Percentiles rank a stretch among this genome's conserved stretches.
These are phyloP conservation scores for Callionymus lyra DNA, from an alignment of 2,113 vertebrate genomes.

Conservation along the genomic window DNA sequence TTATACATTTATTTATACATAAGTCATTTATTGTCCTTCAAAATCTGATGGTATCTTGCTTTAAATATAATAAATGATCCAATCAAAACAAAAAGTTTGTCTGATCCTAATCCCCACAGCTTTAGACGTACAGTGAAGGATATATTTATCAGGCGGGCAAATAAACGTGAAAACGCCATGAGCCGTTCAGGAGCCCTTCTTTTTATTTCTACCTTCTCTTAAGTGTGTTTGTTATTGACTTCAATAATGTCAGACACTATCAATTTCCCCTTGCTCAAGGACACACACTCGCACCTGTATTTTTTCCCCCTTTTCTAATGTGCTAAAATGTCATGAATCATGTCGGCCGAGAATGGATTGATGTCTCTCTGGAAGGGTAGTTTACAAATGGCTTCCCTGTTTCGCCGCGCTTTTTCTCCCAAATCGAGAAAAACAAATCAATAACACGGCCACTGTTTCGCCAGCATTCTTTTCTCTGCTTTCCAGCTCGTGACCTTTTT, in stretches of 20 bases:
- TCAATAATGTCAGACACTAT: slow-evolving; percentile 54
- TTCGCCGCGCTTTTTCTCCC: slow-evolving; percentile 17
- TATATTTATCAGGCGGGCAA: no score
- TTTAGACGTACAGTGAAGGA: no score
- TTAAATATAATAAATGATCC: no score
- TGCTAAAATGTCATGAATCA: slow-evolving; percentile 55
- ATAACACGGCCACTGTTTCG: slow-evolving; percentile 38
- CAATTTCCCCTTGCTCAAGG: slow-evolving; percentile 50
- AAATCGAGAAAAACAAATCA: slow-evolving; percentile 54
- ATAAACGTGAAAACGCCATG: slow-evolving; percentile 1
- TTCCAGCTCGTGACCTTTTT: slow-evolving; percentile 52
- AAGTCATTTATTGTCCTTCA: no score
- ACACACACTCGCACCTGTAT: slow-evolving; percentile 24
- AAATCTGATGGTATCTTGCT: no score
- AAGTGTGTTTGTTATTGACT: slow-evolving; percentile 44
- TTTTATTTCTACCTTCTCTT: slow-evolving; percentile 20
- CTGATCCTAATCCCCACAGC: no score
- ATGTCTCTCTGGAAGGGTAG: slow-evolving; percentile 40
- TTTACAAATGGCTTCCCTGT: slow-evolving; percentile 46
- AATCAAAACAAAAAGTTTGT: no score
- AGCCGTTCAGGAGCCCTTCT: slow-evolving; percentile 36
- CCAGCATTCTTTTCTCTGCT: slow-evolving; percentile 24
- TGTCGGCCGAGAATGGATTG: slow-evolving; percentile 46
- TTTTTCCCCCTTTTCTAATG: slow-evolving; percentile 6
- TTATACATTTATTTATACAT: no score